These are phyloP conservation scores for Heliopora coerulea DNA, from an alignment of 92 coral and sea anemone genomes.

Conservation along the genomic window DNA sequence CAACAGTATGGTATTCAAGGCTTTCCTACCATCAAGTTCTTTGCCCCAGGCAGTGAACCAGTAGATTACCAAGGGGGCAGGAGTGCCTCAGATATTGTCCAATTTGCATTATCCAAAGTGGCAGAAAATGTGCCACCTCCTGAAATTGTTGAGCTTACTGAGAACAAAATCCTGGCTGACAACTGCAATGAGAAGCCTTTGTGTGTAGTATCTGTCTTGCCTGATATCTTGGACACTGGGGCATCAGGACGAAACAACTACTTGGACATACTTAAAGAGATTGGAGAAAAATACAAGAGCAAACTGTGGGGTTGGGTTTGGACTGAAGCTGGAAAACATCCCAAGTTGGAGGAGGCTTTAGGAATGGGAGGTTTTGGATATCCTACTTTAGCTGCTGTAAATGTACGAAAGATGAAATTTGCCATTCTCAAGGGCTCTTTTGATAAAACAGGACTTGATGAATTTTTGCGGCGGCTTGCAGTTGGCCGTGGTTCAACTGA, in stretches of 20 bases:
- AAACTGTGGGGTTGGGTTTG: conserved; percentile 94
- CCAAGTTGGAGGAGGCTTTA: conserved; percentile 83
- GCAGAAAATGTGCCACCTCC: conserved; percentile 86
- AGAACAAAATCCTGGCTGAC: conserved; percentile 52
- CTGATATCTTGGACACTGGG: conserved; percentile 90
- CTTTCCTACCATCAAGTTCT: conserved; percentile 90
- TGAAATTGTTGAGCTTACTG: conserved; percentile 63
- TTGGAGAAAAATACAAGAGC: conserved; percentile 95
- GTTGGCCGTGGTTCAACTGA: conserved; percentile 97
- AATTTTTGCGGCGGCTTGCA: conserved; percentile 83
- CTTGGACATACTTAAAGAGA: conserved; percentile 66
- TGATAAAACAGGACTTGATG: conserved; percentile 87
- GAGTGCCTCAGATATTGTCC: conserved; percentile 82
- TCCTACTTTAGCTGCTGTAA: conserved; percentile 91
- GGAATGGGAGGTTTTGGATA: conserved; percentile 98
- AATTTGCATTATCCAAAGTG: conserved; percentile 76
- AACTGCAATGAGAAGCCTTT: conserved; percentile 84
- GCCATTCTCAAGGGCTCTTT: conserved; percentile 81
- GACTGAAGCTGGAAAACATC: conserved; percentile 90
- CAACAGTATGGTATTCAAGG: conserved; percentile 89
- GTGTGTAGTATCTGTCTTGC: conserved; percentile 82
- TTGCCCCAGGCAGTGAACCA: conserved; percentile 80
- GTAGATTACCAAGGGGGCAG: conserved; percentile 84
- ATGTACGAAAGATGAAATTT: conserved; percentile 78
- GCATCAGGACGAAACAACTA: conserved; percentile 86